A percentile compares a stretch with the other conserved stretches of the same genome.
Evolutionary conservation across 1,140 invertebrate species (phyloP).

Genomic region (Gonioctena quinquepunctata): DNA sequence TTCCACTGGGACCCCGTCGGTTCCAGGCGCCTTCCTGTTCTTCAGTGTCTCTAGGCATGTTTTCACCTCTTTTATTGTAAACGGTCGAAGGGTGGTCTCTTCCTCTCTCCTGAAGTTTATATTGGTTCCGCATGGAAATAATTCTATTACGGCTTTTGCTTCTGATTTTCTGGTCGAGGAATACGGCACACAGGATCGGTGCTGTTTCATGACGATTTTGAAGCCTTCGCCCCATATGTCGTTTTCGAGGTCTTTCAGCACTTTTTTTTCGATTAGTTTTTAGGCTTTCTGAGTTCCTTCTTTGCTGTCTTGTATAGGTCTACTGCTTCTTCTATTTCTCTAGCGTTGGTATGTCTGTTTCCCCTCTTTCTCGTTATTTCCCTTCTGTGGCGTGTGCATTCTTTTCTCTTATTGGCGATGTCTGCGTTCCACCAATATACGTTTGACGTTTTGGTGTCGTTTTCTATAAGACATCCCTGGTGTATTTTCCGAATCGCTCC

Average conservation of each 20-base stretch:
- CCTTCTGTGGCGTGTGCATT: not conserved
- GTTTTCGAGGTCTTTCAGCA: not conserved
- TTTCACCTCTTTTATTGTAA: not conserved
- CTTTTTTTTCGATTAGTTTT: not conserved
- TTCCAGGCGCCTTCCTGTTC: conserved; percentile 6
- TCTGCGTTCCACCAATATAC: not conserved
- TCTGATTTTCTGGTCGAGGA: not conserved
- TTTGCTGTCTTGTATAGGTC: not conserved
- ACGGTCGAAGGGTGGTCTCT: not conserved
- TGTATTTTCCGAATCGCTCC: not conserved
- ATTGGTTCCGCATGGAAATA: not conserved
- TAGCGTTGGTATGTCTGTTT: not conserved
- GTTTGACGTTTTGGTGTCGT: not conserved
- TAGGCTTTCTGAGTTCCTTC: not conserved
- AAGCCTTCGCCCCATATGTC: conserved; percentile 20
- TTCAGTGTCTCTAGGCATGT: not conserved
- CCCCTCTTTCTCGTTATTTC: not conserved
- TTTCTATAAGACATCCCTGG: not conserved
- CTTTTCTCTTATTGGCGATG: not conserved
- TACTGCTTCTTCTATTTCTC: not conserved
- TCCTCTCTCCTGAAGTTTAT: not conserved
- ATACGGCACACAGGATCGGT: not conserved
- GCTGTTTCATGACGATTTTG: not conserved
- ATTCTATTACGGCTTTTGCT: not conserved
- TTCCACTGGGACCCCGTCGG: conserved; percentile 18